Conservation (phyloP, 35 echinoderm and acorn worm species). For the Lytechinus variegatus region DNA sequence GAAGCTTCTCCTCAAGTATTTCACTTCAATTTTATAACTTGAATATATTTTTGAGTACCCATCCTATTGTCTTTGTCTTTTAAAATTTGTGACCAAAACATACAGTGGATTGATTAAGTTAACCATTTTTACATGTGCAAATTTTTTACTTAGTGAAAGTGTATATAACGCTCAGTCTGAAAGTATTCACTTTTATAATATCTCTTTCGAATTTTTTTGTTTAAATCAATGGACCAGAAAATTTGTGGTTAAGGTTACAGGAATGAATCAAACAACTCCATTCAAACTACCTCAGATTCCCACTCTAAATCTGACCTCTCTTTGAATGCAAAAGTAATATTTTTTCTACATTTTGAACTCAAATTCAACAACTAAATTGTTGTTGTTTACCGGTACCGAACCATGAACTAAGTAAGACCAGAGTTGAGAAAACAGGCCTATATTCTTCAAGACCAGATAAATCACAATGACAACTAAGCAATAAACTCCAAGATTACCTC, state of each 20-base stretch:
- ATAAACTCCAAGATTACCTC: not conserved
- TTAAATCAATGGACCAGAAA: not conserved
- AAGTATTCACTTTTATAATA: not conserved
- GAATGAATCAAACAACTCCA: not conserved
- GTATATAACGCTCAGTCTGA: not conserved
- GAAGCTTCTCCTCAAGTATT: too few relatives aligned
- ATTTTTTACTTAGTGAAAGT: not conserved
- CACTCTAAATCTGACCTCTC: not conserved
- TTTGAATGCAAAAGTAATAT: not conserved
- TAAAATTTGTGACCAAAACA: not conserved
- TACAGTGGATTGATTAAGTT: not conserved
- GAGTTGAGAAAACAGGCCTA: not conserved
- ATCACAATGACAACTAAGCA: not conserved
- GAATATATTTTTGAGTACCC: too few relatives aligned
- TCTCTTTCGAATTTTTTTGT: not conserved
- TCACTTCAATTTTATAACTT: too few relatives aligned
- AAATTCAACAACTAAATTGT: too few relatives aligned
- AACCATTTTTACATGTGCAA: not conserved
- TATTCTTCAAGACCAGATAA: not conserved
- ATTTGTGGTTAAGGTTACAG: not conserved
- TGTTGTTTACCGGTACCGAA: too few relatives aligned
- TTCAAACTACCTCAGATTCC: not conserved
- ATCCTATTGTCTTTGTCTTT: too few relatives aligned
- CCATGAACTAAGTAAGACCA: too few relatives aligned
- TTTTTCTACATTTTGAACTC: not conserved